phyloP scores from a whole-genome alignment of 2,888 invertebrate species.

The Pomacea canaliculata region DNA sequence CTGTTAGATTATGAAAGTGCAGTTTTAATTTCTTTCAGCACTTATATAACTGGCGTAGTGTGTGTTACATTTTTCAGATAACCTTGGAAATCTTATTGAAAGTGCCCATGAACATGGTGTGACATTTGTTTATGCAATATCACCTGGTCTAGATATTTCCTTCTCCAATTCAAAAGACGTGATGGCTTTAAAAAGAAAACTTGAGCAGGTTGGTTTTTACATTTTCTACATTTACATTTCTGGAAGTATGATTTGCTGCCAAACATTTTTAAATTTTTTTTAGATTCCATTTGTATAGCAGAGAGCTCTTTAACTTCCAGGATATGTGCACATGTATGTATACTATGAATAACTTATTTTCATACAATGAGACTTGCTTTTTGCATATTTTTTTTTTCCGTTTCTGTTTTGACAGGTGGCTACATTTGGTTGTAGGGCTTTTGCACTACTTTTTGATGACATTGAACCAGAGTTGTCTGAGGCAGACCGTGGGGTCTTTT shows the following conservation, averaged over 20 bases:
- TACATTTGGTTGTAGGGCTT: conserved; percentile 91
- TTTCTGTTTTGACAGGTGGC: conserved; percentile 75
- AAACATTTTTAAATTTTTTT: neutral
- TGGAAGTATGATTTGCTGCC: neutral
- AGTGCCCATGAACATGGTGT: conserved; percentile 90
- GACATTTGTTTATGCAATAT: conserved; percentile 95
- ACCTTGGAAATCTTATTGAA: conserved; percentile 88
- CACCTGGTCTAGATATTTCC: conserved; percentile 95
- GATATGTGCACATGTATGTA: too few species aligned
- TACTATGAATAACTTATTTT: too few species aligned
- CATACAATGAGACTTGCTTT: too few species aligned
- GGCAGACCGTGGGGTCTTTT: conserved; percentile 94
- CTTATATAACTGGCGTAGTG: neutral
- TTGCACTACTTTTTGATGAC: conserved; percentile 96
- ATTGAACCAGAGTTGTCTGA: conserved; percentile 97
- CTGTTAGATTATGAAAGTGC: too few species aligned
- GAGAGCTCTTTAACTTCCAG: too few species aligned
- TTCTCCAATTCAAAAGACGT: conserved; percentile 87
- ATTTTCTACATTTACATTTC: neutral
- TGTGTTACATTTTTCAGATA: conserved; percentile 74
- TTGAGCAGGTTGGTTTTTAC: conserved; percentile 83
- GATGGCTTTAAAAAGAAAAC: conserved; percentile 87
- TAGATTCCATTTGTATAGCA: neutral
- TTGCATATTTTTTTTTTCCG: too few species aligned
- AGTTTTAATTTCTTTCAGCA: too few species aligned